Conservation (phyloP, 2,888 invertebrate genomes). For the Glaucopsyche alexis region DNA sequence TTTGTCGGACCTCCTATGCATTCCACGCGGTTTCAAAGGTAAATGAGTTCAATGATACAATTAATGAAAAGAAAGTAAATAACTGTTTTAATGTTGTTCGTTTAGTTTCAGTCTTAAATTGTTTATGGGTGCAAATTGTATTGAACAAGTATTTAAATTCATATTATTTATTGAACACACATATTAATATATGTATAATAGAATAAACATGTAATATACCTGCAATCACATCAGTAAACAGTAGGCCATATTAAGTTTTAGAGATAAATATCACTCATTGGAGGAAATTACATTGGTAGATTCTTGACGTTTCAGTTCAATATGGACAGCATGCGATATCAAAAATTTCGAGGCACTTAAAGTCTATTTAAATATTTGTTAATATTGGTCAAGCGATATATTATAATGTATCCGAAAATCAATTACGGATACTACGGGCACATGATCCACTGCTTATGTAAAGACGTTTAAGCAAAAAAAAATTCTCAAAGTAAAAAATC, state of each 20-base stretch:
- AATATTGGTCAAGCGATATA: not conserved
- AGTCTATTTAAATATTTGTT: not conserved
- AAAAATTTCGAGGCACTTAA: not conserved
- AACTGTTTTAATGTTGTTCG: not conserved
- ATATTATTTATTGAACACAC: too few relatives aligned
- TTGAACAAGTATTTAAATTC: not conserved
- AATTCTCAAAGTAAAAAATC: too few relatives aligned
- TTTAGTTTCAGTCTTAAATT: not conserved
- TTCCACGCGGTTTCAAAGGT: constrained; percentile 44
- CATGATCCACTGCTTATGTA: too few relatives aligned
- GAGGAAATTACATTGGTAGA: not conserved
- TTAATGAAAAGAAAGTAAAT: not conserved
- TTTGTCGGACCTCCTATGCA: constrained; percentile 62
- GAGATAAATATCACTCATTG: not conserved
- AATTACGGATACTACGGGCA: too few relatives aligned
- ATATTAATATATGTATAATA: too few relatives aligned
- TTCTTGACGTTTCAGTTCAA: not conserved
- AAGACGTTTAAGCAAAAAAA: too few relatives aligned
- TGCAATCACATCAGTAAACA: too few relatives aligned
- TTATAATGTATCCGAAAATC: too few relatives aligned
- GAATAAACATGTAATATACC: too few relatives aligned
- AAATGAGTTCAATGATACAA: constrained; percentile 24
- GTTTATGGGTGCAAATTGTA: not conserved
- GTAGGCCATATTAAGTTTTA: not conserved
- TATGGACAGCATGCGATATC: not conserved